These are phyloP conservation scores for Torymus texanus DNA, from an alignment of 2,888 invertebrate species.

Conservation along the genomic window DNA sequence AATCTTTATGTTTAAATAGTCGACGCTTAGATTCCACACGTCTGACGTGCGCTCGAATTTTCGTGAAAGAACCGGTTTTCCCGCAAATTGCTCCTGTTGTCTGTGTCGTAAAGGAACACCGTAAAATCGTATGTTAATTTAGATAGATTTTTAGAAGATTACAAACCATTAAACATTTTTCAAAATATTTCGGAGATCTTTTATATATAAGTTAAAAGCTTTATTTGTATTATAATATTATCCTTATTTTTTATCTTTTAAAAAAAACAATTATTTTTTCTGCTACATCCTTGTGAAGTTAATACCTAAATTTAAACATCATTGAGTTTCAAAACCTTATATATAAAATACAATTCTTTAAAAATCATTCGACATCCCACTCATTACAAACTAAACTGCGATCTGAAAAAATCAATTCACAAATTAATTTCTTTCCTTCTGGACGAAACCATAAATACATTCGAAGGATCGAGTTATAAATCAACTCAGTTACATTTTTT, in stretches of 20 bases:
- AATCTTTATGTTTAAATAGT: constrained; percentile 4
- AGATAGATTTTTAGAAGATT: background rate
- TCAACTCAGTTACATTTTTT: too few species aligned
- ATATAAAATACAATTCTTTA: too few species aligned
- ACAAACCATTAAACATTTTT: constrained; percentile 1
- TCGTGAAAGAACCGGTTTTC: constrained; percentile 69
- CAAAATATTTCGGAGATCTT: background rate
- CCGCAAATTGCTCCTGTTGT: constrained; percentile 66
- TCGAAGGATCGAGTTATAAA: background rate
- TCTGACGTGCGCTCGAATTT: constrained; percentile 65
- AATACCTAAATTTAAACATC: too few species aligned
- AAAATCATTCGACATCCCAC: too few species aligned
- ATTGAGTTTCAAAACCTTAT: too few species aligned
- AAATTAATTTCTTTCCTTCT: too few species aligned
- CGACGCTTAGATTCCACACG: constrained; percentile 8
- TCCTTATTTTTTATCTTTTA: too few species aligned
- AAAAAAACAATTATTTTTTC: too few species aligned
- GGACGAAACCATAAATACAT: background rate
- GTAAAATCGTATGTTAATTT: constrained; percentile 11
- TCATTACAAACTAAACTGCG: background rate
- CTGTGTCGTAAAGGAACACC: constrained; percentile 12
- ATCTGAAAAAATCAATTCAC: background rate
- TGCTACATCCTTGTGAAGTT: too few species aligned
- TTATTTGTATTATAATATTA: too few species aligned
- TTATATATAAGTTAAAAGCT: background rate